Percentiles rank a stretch among this genome's conserved stretches.
Evolutionary conservation across 2,888 invertebrate genomes (phyloP).

Genomic region (Patella pellucida): DNA sequence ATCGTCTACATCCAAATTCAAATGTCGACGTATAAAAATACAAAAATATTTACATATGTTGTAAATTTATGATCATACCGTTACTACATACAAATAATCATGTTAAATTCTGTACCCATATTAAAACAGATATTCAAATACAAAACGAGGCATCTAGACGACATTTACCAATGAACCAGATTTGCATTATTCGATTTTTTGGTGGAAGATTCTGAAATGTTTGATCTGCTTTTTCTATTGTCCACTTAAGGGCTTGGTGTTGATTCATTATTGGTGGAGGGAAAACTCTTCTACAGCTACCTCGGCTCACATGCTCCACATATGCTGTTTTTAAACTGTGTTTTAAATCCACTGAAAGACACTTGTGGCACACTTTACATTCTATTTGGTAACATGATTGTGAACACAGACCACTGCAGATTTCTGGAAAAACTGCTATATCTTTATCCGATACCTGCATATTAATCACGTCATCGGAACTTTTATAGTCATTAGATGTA

Average conservation of each 20-base stretch:
- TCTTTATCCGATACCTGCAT: conserved; percentile 86
- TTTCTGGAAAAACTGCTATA: conserved; percentile 81
- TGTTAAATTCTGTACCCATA: no score
- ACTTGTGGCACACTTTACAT: conserved; percentile 86
- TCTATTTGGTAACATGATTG: conserved; percentile 79
- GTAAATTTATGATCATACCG: no score
- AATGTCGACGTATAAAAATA: no score
- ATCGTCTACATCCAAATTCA: no score
- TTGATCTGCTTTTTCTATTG: conserved; percentile 33
- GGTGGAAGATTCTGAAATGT: conserved; percentile 75
- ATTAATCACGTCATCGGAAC: conserved; percentile 72
- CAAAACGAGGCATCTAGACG: conserved; percentile 86
- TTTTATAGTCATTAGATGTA: conserved; percentile 1
- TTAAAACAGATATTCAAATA: conserved; percentile 17
- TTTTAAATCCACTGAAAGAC: conserved; percentile 78
- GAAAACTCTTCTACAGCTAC: conserved; percentile 85
- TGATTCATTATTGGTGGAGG: conserved; percentile 76
- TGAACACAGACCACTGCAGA: conserved; percentile 75
- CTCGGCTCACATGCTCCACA: conserved; percentile 84
- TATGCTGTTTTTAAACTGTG: conserved; percentile 79
- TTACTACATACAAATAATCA: no score
- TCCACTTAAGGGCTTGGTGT: conserved; percentile 47
- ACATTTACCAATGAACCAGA: conserved; percentile 94
- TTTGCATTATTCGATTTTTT: conserved; percentile 81
- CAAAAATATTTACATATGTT: no score